Evolutionary conservation across 2,888 invertebrate genomes (phyloP).

Genomic region (Sinodicranocentrus sp.): DNA sequence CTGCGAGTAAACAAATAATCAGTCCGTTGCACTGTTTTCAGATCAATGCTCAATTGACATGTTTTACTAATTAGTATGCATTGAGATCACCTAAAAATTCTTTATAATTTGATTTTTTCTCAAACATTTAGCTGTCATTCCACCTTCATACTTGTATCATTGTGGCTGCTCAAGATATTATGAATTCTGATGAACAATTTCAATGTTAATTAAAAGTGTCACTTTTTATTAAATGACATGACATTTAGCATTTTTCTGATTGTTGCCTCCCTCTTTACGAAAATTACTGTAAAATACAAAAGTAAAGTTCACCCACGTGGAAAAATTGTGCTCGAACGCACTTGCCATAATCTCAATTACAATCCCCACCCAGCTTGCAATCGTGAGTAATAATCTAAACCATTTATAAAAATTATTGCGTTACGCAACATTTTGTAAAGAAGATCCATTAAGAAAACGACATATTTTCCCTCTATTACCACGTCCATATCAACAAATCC

Average conservation of each 20-base stretch:
- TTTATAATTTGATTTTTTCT: background rate
- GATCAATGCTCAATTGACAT: slow-evolving; percentile 16
- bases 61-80: slow-evolving; percentile 33
- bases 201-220: too few relatives aligned
- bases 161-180: too few relatives aligned
- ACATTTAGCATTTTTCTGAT: too few relatives aligned
- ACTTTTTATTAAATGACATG: too few relatives aligned
- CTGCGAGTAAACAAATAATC: slow-evolving; percentile 25
- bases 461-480: background rate
- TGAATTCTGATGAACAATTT: too few relatives aligned
- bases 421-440: background rate
- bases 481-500: background rate
- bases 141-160: too few relatives aligned
- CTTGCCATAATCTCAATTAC: slow-evolving; percentile 24
- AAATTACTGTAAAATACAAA: slow-evolving; percentile 37
- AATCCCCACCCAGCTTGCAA: background rate
- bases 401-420: background rate
- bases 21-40: slow-evolving; percentile 47
- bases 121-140: too few relatives aligned
- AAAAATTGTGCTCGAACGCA: slow-evolving; percentile 15
- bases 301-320: slow-evolving; percentile 52
- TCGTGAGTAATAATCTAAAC: background rate
- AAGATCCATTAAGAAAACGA: slow-evolving; percentile 1
- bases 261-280: too few relatives aligned
- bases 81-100: slow-evolving; percentile 24